Evolutionary conservation across 2,797 vertebrate genomes (phyloP), one percentile per base, ranked within the genome.

Genomic region (Botia kubotai): DNA sequence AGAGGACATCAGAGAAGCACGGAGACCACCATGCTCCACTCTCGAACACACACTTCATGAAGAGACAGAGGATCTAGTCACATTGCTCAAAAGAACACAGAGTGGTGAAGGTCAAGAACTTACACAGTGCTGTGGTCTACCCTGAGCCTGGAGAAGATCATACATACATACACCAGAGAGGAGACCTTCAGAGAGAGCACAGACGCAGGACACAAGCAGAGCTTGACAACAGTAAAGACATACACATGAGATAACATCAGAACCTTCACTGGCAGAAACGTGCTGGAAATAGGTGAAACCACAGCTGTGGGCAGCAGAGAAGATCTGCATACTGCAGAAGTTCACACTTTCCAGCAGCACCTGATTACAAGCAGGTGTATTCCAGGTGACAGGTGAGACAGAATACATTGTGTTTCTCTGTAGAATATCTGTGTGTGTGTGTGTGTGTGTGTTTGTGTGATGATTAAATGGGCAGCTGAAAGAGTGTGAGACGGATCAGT

Each of bases 361-460:
- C 63, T 5, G 1, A 39, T 67, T 63, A 29, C 33, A 11, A 12
- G 11, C 39, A 23, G 13, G 23, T 29, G 72, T 16, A 46, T 14
- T 16, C 57, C 80, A 57, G 2, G 48, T 57, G 75, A 53, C 26
- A 55, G 65, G 85, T 84, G 67, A 77, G 80, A n/a, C 52, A 53
- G 17, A 53, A 53, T 12, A 13, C 14, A 13, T n/a, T 0, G 4
- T 52, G 3, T 52, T 52, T 52, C 16, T 52, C 58, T 53, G 17
- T 26, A 4, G n/a, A 12, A 23, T 2, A 23, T 39, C 62, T 76
- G 23, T 26, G 23, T 26, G 23, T 26, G 23, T 26, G 23, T 36
- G 33, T 6, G 3, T 36, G 33, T 36, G 33, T 36, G 23, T 26
- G 23, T 26, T 1, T 26, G 23, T 1, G 23, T 26, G 1, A 3